phyloP scores from a whole-genome alignment of 2,888 invertebrate genomes.

The Erebia aethiops region DNA sequence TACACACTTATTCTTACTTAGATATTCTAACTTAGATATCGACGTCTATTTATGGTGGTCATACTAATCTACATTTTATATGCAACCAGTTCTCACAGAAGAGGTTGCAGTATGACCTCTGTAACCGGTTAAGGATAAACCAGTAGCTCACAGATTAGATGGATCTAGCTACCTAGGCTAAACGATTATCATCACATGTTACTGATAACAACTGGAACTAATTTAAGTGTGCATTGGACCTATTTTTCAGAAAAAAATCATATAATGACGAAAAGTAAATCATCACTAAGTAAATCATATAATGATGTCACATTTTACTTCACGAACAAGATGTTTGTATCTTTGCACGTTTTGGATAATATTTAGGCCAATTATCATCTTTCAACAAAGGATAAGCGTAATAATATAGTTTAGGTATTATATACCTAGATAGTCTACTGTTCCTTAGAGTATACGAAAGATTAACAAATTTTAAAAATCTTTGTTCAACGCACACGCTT shows the following conservation, averaged over 20 bases:
- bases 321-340: neutral
- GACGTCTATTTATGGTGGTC: neutral
- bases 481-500: too few species aligned
- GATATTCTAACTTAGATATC: neutral
- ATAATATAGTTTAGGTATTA: too few species aligned
- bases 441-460: too few species aligned
- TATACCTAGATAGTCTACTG: too few species aligned
- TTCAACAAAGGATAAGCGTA: too few species aligned
- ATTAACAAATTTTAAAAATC: too few species aligned
- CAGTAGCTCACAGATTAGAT: conserved; percentile 20
- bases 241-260: neutral
- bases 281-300: neutral
- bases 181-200: conserved; percentile 9
- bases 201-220: conserved; percentile 13
- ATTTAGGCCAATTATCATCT: too few species aligned
- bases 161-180: conserved; percentile 2
- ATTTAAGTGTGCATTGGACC: conserved; percentile 6
- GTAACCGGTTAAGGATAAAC: conserved; percentile 15
- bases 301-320: neutral
- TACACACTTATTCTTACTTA: too few species aligned
- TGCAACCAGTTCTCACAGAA: conserved; percentile 5
- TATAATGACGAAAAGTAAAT: neutral
- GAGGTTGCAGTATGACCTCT: conserved; percentile 11
- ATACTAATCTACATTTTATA: conserved; percentile 11
- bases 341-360: too few species aligned